These are phyloP conservation scores for Clostera curtula DNA, from an alignment of 2,888 invertebrate species.

Conservation along the genomic window DNA sequence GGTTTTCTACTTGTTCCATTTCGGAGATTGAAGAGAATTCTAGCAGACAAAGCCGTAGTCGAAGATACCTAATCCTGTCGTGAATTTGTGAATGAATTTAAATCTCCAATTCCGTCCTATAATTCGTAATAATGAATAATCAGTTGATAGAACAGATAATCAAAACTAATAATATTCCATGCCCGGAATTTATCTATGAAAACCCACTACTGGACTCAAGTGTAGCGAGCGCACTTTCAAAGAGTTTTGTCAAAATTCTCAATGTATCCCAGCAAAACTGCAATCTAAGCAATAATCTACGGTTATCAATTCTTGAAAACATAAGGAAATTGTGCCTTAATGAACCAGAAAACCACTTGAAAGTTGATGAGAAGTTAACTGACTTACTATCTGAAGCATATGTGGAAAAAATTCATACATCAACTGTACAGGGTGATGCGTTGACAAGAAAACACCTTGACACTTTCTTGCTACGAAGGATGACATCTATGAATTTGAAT, in stretches of 20 bases:
- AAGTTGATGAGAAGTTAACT: constrained; percentile 38
- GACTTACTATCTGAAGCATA: constrained; percentile 37
- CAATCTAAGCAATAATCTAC: constrained; percentile 40
- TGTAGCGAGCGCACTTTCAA: constrained; percentile 45
- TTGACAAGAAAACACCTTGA: constrained; percentile 36
- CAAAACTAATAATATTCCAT: constrained; percentile 32
- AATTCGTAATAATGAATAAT: constrained; percentile 37
- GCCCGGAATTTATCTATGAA: constrained; percentile 42
- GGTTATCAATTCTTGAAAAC: constrained; percentile 42
- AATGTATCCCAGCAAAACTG: constrained; percentile 36
- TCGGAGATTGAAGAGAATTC: no score
- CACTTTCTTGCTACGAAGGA: constrained; percentile 41
- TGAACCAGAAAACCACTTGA: constrained; percentile 41
- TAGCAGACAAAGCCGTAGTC: no score
- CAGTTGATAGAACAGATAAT: constrained; percentile 51
- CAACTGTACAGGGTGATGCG: constrained; percentile 7
- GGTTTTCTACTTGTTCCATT: no score
- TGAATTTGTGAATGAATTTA: no score
- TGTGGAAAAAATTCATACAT: constrained; percentile 22
- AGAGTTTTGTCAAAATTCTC: constrained; percentile 52
- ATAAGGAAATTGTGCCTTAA: constrained; percentile 47
- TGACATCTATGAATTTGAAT: constrained; percentile 34
- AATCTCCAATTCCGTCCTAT: no score
- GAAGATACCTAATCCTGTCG: no score
- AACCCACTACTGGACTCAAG: constrained; percentile 53